Percentiles rank a stretch among this genome's conserved stretches.
phyloP scores from a whole-genome alignment of 2,888 invertebrate genomes.

The Orchesellides sinensis region DNA sequence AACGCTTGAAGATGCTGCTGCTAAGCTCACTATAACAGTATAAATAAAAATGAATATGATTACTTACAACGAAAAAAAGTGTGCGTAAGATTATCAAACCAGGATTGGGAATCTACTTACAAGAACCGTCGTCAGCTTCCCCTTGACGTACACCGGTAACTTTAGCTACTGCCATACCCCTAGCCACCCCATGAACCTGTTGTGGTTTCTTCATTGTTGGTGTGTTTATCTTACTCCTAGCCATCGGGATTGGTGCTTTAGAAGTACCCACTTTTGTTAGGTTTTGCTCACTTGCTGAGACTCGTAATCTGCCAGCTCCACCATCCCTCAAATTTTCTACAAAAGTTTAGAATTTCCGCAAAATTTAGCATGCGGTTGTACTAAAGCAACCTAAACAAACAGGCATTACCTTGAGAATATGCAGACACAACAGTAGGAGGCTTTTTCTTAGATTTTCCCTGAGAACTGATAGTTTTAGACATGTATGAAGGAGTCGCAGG shows the following conservation, averaged over 20 bases:
- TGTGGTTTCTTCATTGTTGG: slow-evolving; percentile 73
- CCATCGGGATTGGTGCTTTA: slow-evolving; percentile 70
- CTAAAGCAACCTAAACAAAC: background rate
- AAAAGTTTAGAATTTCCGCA: slow-evolving; percentile 19
- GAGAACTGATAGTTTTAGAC: slow-evolving; percentile 73
- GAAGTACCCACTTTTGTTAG: slow-evolving; percentile 69
- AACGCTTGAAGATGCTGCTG: slow-evolving; percentile 67
- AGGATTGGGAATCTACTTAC: slow-evolving; percentile 62
- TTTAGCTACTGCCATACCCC: slow-evolving; percentile 71
- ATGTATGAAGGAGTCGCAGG: slow-evolving; percentile 73
- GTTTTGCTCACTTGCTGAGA: slow-evolving; percentile 74
- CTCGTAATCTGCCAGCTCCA: slow-evolving; percentile 70
- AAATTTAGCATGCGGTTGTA: too few relatives aligned
- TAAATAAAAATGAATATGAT: slow-evolving; percentile 2
- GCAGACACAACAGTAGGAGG: slow-evolving; percentile 70
- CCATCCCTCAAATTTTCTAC: slow-evolving; percentile 72
- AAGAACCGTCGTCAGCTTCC: slow-evolving; percentile 70
- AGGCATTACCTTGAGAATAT: slow-evolving; percentile 70
- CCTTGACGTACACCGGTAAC: slow-evolving; percentile 74
- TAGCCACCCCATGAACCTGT: slow-evolving; percentile 72
- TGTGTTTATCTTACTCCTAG: slow-evolving; percentile 71
- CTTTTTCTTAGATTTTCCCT: slow-evolving; percentile 71
- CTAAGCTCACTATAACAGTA: slow-evolving; percentile 66
- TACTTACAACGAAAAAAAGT: background rate
- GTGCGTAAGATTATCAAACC: background rate